Percentiles rank a stretch among this genome's conserved stretches.
These are phyloP conservation scores for Choloepus hoffmanni DNA, from an alignment of 2,113 vertebrate species.

Conservation along the genomic window DNA sequence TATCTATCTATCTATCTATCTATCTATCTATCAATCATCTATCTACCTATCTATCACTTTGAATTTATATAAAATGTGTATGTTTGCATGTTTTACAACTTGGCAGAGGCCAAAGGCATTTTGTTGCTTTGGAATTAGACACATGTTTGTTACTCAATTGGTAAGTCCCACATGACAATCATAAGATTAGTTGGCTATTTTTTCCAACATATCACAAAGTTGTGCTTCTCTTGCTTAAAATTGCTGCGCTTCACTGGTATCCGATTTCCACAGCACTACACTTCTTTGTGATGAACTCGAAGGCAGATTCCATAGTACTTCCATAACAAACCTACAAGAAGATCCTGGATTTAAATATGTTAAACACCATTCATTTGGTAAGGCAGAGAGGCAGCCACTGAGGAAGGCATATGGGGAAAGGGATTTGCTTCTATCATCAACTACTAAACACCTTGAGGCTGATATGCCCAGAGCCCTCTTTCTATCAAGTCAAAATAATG, in stretches of 20 bases:
- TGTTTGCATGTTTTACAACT: background rate
- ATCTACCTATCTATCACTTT: background rate
- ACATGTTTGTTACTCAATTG: constrained; percentile 72
- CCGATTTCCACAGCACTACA: constrained; percentile 37
- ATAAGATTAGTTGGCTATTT: constrained; percentile 51
- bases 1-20: background rate
- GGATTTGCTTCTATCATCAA: background rate
- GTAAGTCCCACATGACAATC: constrained; percentile 76
- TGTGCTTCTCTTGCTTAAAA: constrained; percentile 45
- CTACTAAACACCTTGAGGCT: background rate
- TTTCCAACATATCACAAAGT: constrained; percentile 62
- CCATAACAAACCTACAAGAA: background rate
- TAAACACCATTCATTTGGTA: background rate
- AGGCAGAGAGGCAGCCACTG: background rate
- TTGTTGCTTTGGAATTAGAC: constrained; percentile 76
- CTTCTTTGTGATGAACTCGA: constrained; percentile 35
- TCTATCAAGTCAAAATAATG: background rate
- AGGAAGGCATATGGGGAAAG: background rate
- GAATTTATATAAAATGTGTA: background rate
- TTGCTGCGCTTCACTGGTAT: background rate
- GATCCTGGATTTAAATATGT: background rate
- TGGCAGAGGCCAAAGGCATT: constrained; percentile 53
- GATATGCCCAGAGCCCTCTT: background rate
- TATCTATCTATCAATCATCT: background rate
- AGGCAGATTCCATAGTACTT: background rate